Base-by-base conservation (phyloP, 2,888 invertebrate genomes). In the Aspidiotus destructor region DNA sequence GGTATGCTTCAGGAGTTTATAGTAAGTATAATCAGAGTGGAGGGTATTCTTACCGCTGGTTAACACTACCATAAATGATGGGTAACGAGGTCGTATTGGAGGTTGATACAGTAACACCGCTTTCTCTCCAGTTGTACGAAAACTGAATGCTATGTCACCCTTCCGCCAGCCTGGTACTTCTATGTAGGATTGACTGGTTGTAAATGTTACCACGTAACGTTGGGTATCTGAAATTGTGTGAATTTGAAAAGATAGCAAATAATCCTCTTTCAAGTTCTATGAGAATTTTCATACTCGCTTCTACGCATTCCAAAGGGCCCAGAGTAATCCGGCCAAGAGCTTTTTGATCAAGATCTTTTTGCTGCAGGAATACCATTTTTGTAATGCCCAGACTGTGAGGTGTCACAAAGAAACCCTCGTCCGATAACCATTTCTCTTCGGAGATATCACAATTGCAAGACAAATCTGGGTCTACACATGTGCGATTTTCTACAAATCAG, bases 91-190 rank as follows among this genome's bases (percentile, higher is more conserved):
- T 71, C 92, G 82, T 65, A 92, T 90, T 0, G 93, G 90, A 7
- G 93, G 92, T 76, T 95, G 95, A 75, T 93, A 93, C 8, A 95
- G 79, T 41, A 96, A 79, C 72, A 95, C 89, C 6, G 93, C 94
- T 75, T 88, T 89, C 73, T 88, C 88, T 48, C 92, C 91, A 0
- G 93, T 93, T 0, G 95, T 95, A 72, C 93, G 83, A 76, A 95
- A 95, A 73, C 92, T 92, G 78, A 95, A 92, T 0, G 92, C 91
- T 72, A 95, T 86, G 75, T 93, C 92, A 1, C 93, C 93, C 75
- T 91, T 90, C 70, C 89, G 82, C 95, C 95, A 95, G 0, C 93
- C 92, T 0, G 92, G 92, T 1, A 94, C 92, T 80, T 92, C 91
- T 73, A 96, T 88, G 77, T 90, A 94, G 0, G 92, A 92, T 74